Conservation (phyloP, 2,888 invertebrate genomes). For the Lasioglossum vierecki region DNA sequence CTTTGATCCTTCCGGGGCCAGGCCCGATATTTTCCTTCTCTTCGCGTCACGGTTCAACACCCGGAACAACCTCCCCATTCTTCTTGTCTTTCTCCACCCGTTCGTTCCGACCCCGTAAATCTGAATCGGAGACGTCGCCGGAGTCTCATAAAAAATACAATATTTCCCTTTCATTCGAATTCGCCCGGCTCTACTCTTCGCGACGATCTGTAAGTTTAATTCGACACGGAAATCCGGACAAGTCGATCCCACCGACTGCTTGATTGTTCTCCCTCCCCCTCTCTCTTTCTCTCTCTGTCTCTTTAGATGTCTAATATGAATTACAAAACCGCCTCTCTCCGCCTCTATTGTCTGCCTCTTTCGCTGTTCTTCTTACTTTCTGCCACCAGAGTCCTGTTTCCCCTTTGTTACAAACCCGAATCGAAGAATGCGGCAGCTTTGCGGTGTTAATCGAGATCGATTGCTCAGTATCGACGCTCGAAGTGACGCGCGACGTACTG, state of each 20-base stretch:
- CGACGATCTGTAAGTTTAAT: slow-evolving; percentile 74
- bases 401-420: not conserved
- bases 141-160: slow-evolving; percentile 68
- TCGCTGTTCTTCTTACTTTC: not conserved
- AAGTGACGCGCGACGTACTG: not conserved
- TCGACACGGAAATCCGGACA: slow-evolving; percentile 67
- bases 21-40: slow-evolving; percentile 48
- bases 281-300: slow-evolving; percentile 51
- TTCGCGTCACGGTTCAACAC: slow-evolving; percentile 32
- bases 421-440: not conserved
- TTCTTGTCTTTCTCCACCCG: not conserved
- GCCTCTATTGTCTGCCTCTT: not conserved
- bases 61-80: slow-evolving; percentile 2
- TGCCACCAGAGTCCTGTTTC: not conserved
- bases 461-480: not conserved
- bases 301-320: slow-evolving; percentile 70
- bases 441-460: not conserved
- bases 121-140: not conserved
- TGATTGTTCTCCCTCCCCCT: slow-evolving; percentile 68
- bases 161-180: slow-evolving; percentile 63
- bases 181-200: slow-evolving; percentile 16
- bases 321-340: slow-evolving; percentile 62
- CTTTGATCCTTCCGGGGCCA: slow-evolving; percentile 61
- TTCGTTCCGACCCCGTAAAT: not conserved
- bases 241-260: slow-evolving; percentile 48